phyloP scores from a whole-genome alignment of 2,888 invertebrate genomes.

The Dynastes hyllus region DNA sequence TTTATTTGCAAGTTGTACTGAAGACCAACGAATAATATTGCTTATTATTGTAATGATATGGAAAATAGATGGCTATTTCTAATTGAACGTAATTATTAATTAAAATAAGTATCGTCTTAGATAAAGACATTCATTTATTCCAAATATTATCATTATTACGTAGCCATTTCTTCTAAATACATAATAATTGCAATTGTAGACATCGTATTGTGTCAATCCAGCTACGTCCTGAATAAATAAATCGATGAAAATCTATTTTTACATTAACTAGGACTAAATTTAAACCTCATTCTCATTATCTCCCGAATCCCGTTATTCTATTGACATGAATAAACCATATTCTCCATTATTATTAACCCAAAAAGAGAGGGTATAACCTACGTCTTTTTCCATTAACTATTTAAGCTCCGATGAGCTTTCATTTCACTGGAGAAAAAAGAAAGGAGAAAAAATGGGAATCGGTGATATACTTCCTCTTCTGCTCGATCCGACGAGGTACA shows the following conservation, averaged over 20 bases:
- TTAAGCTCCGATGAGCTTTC: neutral
- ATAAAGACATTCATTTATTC: too few species aligned
- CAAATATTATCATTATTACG: too few species aligned
- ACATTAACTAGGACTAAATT: slow-evolving; percentile 9
- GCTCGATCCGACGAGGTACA: neutral
- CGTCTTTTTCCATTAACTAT: slow-evolving; percentile 11
- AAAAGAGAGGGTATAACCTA: slow-evolving; percentile 6
- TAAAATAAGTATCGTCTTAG: too few species aligned
- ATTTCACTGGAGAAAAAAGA: neutral
- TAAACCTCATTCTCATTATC: slow-evolving; percentile 1
- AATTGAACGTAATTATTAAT: too few species aligned
- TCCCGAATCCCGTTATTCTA: neutral
- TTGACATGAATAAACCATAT: slow-evolving; percentile 13
- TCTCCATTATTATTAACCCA: slow-evolving; percentile 23
- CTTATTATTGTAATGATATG: too few species aligned
- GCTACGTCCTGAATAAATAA: slow-evolving; percentile 1
- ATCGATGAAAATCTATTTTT: slow-evolving; percentile 14
- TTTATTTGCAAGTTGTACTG: too few species aligned
- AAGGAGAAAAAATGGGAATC: neutral
- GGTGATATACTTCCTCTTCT: neutral
- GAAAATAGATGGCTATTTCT: too few species aligned
- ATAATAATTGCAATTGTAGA: neutral
- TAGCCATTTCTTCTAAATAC: too few species aligned
- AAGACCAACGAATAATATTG: too few species aligned
- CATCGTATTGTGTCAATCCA: neutral